Evolutionary conservation across 2,113 vertebrate species (phyloP).

Genomic region (Rhegmatorhina hoffmannsi): DNA sequence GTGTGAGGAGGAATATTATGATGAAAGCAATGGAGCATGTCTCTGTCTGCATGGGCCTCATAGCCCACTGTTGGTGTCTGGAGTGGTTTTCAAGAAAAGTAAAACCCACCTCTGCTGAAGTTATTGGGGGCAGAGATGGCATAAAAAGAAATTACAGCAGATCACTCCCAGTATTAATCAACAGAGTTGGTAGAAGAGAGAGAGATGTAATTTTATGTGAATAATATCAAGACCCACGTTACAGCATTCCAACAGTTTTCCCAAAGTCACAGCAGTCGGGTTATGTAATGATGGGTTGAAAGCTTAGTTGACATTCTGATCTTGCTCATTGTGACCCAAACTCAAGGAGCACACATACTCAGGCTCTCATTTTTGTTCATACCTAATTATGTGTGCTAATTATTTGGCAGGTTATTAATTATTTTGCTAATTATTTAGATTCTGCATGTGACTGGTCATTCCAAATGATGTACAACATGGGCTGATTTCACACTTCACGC

Average conservation of each 20-base stretch:
- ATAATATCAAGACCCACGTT: not conserved
- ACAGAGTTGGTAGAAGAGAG: not conserved
- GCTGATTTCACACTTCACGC: conserved; percentile 73
- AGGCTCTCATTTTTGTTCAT: not conserved
- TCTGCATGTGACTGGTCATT: conserved; percentile 39
- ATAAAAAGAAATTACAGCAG: not conserved
- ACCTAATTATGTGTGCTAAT: conserved; percentile 13
- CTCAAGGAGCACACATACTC: not conserved
- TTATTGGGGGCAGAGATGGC: not conserved
- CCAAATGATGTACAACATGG: conserved; percentile 47
- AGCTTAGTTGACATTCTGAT: not conserved
- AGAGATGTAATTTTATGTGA: not conserved
- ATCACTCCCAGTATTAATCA: not conserved
- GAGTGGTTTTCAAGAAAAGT: not conserved
- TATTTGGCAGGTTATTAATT: conserved; percentile 39
- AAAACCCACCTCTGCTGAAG: not conserved
- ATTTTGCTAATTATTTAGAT: conserved; percentile 65
- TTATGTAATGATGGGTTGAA: not conserved
- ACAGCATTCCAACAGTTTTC: not conserved
- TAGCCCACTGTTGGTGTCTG: not conserved
- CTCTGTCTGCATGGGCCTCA: not conserved
- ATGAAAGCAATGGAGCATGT: not conserved
- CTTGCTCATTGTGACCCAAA: not conserved
- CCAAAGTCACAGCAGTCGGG: not conserved
- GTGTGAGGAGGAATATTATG: not conserved